phyloP scores from a whole-genome alignment of 1,140 invertebrate genomes.

The Euura lappo region DNA sequence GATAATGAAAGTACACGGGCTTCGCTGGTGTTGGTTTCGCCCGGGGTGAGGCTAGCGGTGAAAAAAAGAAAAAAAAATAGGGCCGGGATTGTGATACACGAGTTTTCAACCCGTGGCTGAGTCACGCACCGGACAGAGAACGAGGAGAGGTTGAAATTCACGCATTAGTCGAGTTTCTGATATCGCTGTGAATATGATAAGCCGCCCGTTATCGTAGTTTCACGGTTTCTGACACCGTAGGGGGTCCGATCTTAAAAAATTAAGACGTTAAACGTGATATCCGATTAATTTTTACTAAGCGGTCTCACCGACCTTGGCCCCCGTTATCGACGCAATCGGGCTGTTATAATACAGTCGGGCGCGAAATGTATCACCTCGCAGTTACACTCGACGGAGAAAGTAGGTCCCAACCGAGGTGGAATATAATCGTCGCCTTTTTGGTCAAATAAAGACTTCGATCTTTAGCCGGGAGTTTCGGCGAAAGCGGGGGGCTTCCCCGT shows the following conservation, averaged over 20 bases:
- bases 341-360: too few species aligned
- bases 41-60: background rate
- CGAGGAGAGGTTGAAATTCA: background rate
- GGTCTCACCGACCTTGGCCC: too few species aligned
- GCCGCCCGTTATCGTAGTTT: background rate
- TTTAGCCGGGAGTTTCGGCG: too few species aligned
- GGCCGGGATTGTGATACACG: slow-evolving; percentile 25
- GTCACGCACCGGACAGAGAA: slow-evolving; percentile 41
- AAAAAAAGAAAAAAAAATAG: background rate
- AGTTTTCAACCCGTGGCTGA: slow-evolving; percentile 34
- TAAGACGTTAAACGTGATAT: too few species aligned
- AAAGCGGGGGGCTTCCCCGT: too few species aligned
- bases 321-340: too few species aligned
- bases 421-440: too few species aligned
- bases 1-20: slow-evolving; percentile 41
- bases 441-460: too few species aligned
- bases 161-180: background rate
- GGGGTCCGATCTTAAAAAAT: background rate
- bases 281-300: too few species aligned
- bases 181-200: background rate
- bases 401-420: too few species aligned
- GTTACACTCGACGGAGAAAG: too few species aligned
- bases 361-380: too few species aligned
- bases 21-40: slow-evolving; percentile 6
- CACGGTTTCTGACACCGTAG: background rate